Conservation (phyloP, 2,888 invertebrate genomes). For the Antitype chi region DNA sequence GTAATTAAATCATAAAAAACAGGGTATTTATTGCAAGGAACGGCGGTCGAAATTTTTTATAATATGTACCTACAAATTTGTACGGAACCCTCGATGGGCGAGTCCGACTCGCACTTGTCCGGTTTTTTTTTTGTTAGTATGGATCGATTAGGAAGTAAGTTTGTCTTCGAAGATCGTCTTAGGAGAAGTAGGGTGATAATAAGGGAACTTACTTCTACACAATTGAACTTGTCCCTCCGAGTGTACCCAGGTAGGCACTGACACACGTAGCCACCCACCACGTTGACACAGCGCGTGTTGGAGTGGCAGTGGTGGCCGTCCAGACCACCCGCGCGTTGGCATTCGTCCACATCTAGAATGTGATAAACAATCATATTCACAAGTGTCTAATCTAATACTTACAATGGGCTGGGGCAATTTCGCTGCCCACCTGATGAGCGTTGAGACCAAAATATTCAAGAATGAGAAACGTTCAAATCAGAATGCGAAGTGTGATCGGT, state of each 20-base stretch:
- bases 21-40: too few relatives aligned
- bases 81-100: too few relatives aligned
- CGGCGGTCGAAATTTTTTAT: too few relatives aligned
- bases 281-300: slow-evolving; percentile 96
- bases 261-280: slow-evolving; percentile 95
- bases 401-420: neutral
- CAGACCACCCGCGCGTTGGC: slow-evolving; percentile 93
- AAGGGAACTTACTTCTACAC: slow-evolving; percentile 90
- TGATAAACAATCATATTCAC: neutral
- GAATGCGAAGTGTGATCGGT: neutral
- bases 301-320: slow-evolving; percentile 96
- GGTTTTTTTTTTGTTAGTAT: too few relatives aligned
- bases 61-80: too few relatives aligned
- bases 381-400: neutral
- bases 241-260: slow-evolving; percentile 95
- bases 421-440: neutral
- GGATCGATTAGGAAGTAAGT: neutral
- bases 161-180: neutral
- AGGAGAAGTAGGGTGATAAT: neutral
- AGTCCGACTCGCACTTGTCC: too few relatives aligned
- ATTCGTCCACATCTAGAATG: slow-evolving; percentile 95
- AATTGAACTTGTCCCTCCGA: slow-evolving; percentile 94
- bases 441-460: neutral
- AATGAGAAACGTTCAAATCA: neutral
- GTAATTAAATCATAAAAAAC: too few relatives aligned